These are phyloP conservation scores for Caenorhabditis sp. DNA, from an alignment of 2,888 invertebrate genomes.

Conservation along the genomic window DNA sequence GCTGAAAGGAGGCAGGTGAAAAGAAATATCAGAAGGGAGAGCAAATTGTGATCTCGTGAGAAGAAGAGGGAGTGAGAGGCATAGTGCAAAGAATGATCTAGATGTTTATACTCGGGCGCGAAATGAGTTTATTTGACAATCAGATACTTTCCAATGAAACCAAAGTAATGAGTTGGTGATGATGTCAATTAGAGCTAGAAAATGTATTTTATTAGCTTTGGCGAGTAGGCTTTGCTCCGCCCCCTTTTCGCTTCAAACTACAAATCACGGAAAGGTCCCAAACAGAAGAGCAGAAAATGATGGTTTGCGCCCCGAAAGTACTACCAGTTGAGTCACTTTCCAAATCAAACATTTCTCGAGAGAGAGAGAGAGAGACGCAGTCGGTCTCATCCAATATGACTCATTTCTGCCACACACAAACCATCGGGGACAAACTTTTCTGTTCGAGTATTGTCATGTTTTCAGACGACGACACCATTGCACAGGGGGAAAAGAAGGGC, in stretches of 20 bases:
- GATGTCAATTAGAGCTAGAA: too few relatives aligned
- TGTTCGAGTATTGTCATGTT: too few relatives aligned
- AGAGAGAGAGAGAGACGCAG: slow-evolving; percentile 14
- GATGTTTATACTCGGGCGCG: background rate
- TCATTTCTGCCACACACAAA: background rate
- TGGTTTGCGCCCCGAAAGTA: background rate
- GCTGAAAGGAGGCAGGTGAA: background rate
- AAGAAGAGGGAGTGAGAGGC: too few relatives aligned
- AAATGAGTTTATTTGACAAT: too few relatives aligned
- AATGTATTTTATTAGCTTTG: too few relatives aligned
- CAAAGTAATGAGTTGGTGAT: too few relatives aligned
- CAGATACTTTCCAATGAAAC: too few relatives aligned
- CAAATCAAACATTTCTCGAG: slow-evolving; percentile 30
- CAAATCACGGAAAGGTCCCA: slow-evolving; percentile 13
- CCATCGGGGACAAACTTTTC: background rate
- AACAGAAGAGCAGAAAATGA: background rate
- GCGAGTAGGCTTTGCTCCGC: too few relatives aligned
- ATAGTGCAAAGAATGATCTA: background rate
- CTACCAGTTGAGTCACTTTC: slow-evolving; percentile 7
- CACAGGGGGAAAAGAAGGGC: too few relatives aligned
- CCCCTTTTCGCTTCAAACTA: too few relatives aligned
- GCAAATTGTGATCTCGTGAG: too few relatives aligned
- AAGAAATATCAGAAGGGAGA: background rate
- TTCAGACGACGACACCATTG: background rate
- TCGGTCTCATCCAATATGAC: background rate